A percentile compares a stretch with the other conserved stretches of the same genome.
Evolutionary conservation across 2,888 invertebrate species (phyloP).

Genomic region (Gymnoscelis rufifasciata): DNA sequence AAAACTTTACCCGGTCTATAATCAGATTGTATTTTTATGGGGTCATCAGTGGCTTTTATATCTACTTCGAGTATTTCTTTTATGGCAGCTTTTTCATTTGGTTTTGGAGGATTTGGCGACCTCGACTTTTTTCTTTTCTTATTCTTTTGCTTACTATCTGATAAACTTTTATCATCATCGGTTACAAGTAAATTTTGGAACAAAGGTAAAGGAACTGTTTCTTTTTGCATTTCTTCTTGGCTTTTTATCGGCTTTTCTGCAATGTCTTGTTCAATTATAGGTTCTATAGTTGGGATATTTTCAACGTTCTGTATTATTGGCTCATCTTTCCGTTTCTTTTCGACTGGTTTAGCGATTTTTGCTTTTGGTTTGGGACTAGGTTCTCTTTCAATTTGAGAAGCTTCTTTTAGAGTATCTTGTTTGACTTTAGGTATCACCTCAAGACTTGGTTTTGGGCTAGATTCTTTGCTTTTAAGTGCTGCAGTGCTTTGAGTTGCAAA

Average conservation of each 20-base stretch:
- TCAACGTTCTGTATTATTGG: conserved; percentile 5
- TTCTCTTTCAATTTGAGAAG: conserved; percentile 23
- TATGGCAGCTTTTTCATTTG: conserved; percentile 17
- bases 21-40: background rate
- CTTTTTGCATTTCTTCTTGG: conserved; percentile 12
- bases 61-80: background rate
- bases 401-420: conserved; percentile 6
- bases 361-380: conserved; percentile 46
- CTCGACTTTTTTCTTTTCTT: conserved; percentile 42
- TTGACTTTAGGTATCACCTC: conserved; percentile 7
- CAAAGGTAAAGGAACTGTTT: background rate
- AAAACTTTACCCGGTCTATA: conserved; percentile 12
- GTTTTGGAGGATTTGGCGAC: conserved; percentile 33
- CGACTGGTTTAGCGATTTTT: conserved; percentile 60
- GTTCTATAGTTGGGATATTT: background rate
- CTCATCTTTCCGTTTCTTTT: conserved; percentile 49
- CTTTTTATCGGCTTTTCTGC: background rate
- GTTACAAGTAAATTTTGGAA: background rate
- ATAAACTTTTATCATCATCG: conserved; percentile 11
- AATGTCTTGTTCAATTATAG: conserved; percentile 1
- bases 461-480: conserved; percentile 11
- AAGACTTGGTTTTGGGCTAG: conserved; percentile 25
- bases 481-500: background rate
- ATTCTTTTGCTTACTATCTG: conserved; percentile 30
- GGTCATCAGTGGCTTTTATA: background rate